A percentile compares a stretch with the other conserved stretches of the same genome.
Conservation (phyloP, 37 sponge, comb jelly and placozoan genomes). For the Eunapius fragilis region DNA sequence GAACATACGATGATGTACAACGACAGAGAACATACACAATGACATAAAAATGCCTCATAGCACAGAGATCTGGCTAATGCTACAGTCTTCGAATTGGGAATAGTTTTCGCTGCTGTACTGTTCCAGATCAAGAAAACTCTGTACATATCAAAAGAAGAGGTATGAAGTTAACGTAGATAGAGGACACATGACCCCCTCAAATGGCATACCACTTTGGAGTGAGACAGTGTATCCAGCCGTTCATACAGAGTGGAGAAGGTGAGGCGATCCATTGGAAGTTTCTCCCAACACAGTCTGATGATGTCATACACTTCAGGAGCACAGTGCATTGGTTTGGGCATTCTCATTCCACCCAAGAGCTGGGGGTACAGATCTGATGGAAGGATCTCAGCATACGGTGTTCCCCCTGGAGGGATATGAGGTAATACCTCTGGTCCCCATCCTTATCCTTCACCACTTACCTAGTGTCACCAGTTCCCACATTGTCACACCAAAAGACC, state of each 20-base stretch:
- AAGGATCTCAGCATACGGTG: conserved; percentile 51
- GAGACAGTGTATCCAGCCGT: conserved; percentile 30
- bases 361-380: conserved; percentile 44
- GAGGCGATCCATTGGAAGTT: conserved; percentile 47
- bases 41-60: no score
- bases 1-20: no score
- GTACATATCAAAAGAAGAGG: not conserved
- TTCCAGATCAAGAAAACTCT: conserved; percentile 61
- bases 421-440: not conserved
- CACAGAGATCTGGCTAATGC: conserved; percentile 1
- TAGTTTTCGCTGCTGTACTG: conserved; percentile 39
- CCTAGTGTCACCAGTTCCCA: conserved; percentile 85
- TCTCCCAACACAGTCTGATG: conserved; percentile 65
- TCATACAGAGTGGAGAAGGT: conserved; percentile 47
- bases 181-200: not conserved
- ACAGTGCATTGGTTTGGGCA: conserved; percentile 65
- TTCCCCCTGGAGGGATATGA: conserved; percentile 23
- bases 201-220: conserved; percentile 56
- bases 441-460: not conserved
- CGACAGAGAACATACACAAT: no score
- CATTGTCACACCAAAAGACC: conserved; percentile 77
- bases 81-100: conserved; percentile 60
- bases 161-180: not conserved
- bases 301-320: conserved; percentile 65
- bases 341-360: conserved; percentile 59